These are phyloP conservation scores for Melitaea athalia DNA, from an alignment of 2,888 invertebrate species.

Conservation along the genomic window DNA sequence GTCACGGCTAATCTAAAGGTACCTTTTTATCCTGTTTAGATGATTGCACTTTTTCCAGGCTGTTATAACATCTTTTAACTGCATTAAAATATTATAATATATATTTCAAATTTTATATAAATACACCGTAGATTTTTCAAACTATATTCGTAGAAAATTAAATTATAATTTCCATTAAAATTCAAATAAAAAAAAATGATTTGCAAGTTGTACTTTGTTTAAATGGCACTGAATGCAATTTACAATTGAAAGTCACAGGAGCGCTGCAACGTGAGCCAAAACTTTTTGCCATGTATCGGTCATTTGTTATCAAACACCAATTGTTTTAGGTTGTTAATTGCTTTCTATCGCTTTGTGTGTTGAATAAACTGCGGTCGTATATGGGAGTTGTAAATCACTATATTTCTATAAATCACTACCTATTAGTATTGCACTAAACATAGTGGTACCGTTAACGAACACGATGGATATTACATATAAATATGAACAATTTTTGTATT, in stretches of 20 bases:
- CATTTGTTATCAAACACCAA: constrained; percentile 53
- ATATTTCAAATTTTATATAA: too few relatives aligned
- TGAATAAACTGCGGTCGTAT: constrained; percentile 14
- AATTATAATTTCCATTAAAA: too few relatives aligned
- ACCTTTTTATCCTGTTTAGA: too few relatives aligned
- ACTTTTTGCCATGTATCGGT: constrained; percentile 4
- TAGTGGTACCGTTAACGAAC: background rate
- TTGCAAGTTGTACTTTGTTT: background rate
- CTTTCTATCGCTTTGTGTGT: constrained; percentile 64
- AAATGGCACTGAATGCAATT: constrained; percentile 12
- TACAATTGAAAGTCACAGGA: constrained; percentile 13
- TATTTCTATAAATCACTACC: background rate
- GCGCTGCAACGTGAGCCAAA: constrained; percentile 10
- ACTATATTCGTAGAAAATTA: too few relatives aligned
- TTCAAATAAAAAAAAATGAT: background rate
- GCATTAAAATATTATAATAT: too few relatives aligned
- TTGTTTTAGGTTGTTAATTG: constrained; percentile 63
- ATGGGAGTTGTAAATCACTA: background rate
- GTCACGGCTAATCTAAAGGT: too few relatives aligned
- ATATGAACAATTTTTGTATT: too few relatives aligned
- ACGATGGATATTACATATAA: too few relatives aligned
- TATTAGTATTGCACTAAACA: background rate
- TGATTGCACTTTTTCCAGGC: too few relatives aligned
- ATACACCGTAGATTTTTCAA: too few relatives aligned
- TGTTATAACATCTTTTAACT: too few relatives aligned